Base-by-base conservation (phyloP, 2,113 vertebrate species). In the Taxidea taxus region DNA sequence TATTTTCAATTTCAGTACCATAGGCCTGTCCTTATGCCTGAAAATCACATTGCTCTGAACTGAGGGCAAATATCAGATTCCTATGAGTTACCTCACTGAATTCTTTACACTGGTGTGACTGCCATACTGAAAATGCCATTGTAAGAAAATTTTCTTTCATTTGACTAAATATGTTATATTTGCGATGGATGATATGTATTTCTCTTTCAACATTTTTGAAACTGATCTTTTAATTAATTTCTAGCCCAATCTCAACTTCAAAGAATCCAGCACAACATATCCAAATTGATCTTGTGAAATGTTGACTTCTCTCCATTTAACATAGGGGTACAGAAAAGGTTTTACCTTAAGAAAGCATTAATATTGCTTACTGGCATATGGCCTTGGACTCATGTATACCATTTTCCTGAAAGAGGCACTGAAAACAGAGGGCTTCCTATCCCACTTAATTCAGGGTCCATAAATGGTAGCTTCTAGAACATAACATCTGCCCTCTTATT, bases 391-490 rank as follows among this genome's bases (percentile, higher is more conserved):
- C 74, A 56, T 90, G 87, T 83, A 74, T 66, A 72, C 83, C 64
- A 51, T 92, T 92, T 95, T 90, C 82, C 62, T 87, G 90, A 97
- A 94, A 95, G 68, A 90, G 84, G 68, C 51, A 96, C 93, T 87
- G 90, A 93, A 93, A 97, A 82, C 47, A 77, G 8, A 85, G 54
- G 51, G 6, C 47, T 72, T 90, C 72, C 68, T 47, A 9, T 29
- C 42, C 51, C 34, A 29, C 82, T 72, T 92, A 92, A 94, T 85
- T 91, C 95, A 95, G 42, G 77, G 60, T 14, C 90, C 84, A 60
- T 96, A 96, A 92, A 95, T 85, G 92, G 87, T 90, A 87, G 20
- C 60, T 93, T 91, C 72, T 93, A 92, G 94, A 92, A 96, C 70
- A 85, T 51, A 72, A 34, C 44, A 44, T 92, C 87, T 87, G 54